Percentiles rank a stretch among this genome's conserved stretches.
Conservation (phyloP, 37 sponge, comb jelly and placozoan genomes). For the Ephydatia muelleri region DNA sequence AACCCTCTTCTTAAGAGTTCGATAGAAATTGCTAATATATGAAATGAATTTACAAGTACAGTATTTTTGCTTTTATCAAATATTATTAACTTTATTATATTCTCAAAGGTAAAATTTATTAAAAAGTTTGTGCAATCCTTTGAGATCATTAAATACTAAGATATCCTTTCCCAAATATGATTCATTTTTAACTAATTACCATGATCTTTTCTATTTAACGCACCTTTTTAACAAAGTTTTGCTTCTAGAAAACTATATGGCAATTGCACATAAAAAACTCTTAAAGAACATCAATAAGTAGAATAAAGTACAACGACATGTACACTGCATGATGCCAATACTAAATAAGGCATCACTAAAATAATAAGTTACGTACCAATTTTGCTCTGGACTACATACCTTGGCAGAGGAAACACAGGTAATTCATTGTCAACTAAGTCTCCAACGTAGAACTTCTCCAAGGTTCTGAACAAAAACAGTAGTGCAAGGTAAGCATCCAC, state of each 20-base stretch:
- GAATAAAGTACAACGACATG: too few species aligned
- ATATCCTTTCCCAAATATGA: too few species aligned
- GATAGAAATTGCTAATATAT: conserved; percentile 63
- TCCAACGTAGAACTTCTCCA: conserved; percentile 94
- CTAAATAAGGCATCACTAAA: not conserved
- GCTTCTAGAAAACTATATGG: too few species aligned
- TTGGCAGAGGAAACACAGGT: conserved; percentile 82
- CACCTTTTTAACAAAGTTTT: too few species aligned
- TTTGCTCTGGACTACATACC: conserved; percentile 74
- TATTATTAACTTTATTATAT: too few species aligned
- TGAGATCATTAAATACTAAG: too few species aligned
- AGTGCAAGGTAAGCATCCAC: not conserved
- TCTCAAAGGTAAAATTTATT: too few species aligned
- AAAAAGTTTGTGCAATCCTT: too few species aligned
- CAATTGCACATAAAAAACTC: too few species aligned
- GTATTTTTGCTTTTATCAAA: not conserved
- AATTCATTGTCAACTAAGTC: conserved; percentile 85
- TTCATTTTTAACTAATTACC: too few species aligned
- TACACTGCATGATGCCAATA: not conserved
- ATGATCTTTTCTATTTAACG: too few species aligned
- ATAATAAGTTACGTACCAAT: not conserved
- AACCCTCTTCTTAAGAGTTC: conserved; percentile 74
- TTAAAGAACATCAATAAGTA: too few species aligned
- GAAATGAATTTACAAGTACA: not conserved
- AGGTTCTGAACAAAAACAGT: conserved; percentile 39